Percentiles rank a stretch among this genome's conserved stretches.
These are phyloP conservation scores for Orthochromis malagaraziensis DNA, from an alignment of 2,113 vertebrate species.

Conservation along the genomic window DNA sequence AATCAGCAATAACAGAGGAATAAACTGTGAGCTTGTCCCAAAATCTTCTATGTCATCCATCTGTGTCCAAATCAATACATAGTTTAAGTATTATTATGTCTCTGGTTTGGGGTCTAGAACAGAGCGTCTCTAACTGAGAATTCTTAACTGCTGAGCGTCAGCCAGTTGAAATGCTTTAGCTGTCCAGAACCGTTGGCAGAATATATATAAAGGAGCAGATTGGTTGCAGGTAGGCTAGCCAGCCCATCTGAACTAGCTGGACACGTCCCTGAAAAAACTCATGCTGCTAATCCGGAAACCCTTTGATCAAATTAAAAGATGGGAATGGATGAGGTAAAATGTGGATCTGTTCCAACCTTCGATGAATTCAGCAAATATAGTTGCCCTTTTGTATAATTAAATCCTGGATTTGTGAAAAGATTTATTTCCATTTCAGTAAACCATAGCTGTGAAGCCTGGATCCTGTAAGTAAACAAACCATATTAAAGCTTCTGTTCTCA, in stretches of 20 bases:
- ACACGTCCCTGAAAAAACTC: constrained; percentile 1
- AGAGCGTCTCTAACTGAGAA: constrained; percentile 7
- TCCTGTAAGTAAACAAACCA: neutral
- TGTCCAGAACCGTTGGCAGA: constrained; percentile 29
- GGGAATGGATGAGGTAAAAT: constrained; percentile 2
- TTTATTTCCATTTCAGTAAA: neutral
- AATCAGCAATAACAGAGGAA: neutral
- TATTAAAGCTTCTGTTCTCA: neutral
- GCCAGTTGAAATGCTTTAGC: neutral
- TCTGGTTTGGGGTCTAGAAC: neutral
- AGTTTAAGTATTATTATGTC: neutral
- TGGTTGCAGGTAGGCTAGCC: constrained; percentile 32
- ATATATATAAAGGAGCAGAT: constrained; percentile 35
- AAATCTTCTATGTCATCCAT: neutral
- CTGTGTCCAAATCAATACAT: neutral
- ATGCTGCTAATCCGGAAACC: constrained; percentile 47
- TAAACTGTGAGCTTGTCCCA: neutral
- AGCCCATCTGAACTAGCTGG: constrained; percentile 30
- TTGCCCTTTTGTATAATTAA: neutral
- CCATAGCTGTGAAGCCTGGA: neutral
- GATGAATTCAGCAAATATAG: neutral
- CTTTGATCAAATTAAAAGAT: constrained; percentile 53
- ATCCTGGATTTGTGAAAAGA: neutral
- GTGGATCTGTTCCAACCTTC: neutral
- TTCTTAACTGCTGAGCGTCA: neutral